Evolutionary conservation across 2,113 vertebrate genomes (phyloP).

Genomic region (Corythaixoides concolor): DNA sequence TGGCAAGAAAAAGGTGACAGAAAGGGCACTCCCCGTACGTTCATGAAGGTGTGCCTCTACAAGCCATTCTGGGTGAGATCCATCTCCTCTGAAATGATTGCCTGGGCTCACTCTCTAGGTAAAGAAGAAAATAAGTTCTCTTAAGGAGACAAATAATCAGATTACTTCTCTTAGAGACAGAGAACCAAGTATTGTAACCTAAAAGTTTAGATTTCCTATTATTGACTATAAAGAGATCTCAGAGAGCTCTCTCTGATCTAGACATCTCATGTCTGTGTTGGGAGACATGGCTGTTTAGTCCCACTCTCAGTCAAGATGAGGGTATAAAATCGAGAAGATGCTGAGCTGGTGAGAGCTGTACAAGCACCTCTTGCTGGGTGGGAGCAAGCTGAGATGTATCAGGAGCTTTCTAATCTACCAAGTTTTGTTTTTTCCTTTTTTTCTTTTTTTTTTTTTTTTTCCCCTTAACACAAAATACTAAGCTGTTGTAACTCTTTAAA

Average conservation of each 20-base stretch:
- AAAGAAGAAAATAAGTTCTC: background rate
- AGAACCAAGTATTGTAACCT: background rate
- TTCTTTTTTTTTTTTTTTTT: background rate
- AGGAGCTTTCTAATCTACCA: background rate
- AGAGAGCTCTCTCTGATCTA: background rate
- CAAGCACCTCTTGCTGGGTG: background rate
- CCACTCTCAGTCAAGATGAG: background rate
- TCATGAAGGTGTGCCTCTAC: background rate
- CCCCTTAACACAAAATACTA: background rate
- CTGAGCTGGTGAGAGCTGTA: background rate
- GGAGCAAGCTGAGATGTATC: background rate
- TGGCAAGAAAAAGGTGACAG: background rate
- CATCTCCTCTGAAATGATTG: background rate
- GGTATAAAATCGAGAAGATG: background rate
- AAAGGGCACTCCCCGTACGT: background rate
- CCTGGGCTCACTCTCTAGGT: background rate
- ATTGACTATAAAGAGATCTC: background rate
- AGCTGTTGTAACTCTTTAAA: background rate
- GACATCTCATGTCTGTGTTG: background rate
- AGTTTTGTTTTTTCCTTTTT: background rate
- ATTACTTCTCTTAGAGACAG: background rate
- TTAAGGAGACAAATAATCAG: background rate
- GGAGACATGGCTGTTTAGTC: background rate
- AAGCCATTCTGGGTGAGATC: background rate
- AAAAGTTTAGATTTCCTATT: background rate